These are phyloP conservation scores for Mugil cephalus DNA, from an alignment of 2,113 vertebrate species.

Conservation along the genomic window DNA sequence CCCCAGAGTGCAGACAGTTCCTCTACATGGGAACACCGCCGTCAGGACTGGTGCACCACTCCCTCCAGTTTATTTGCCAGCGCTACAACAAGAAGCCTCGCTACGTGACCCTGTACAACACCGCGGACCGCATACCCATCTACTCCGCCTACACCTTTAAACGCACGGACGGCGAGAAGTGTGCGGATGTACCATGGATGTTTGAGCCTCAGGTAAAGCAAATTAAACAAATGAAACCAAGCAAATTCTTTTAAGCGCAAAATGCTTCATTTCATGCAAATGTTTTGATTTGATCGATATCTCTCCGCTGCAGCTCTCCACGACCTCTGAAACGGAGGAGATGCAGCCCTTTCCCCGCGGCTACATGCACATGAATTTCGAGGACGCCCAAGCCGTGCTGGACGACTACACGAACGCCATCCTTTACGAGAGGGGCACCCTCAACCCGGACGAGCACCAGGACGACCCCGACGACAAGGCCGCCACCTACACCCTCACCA, in stretches of 20 bases:
- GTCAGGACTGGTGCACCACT: conserved; percentile 57
- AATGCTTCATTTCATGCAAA: not conserved
- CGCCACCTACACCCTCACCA: conserved; percentile 83
- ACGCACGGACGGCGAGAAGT: conserved; percentile 71
- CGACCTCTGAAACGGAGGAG: conserved; percentile 63
- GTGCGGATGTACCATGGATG: conserved; percentile 81
- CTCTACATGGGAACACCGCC: conserved; percentile 78
- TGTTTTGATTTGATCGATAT: not conserved
- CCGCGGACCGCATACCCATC: conserved; percentile 67
- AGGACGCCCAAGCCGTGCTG: conserved; percentile 78
- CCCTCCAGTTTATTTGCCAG: conserved; percentile 78
- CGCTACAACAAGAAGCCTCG: conserved; percentile 74
- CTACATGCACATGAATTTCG: conserved; percentile 72
- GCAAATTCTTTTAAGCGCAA: not conserved
- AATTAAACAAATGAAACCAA: too few relatives aligned
- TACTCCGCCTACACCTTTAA: conserved; percentile 84
- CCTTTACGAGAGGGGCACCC: conserved; percentile 70
- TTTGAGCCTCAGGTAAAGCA: conserved; percentile 81
- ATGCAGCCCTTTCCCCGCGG: conserved; percentile 76
- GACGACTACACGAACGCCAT: conserved; percentile 78
- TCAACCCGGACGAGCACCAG: conserved; percentile 81
- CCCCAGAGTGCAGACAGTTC: conserved; percentile 75
- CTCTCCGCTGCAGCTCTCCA: conserved; percentile 71
- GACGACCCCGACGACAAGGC: conserved; percentile 75
- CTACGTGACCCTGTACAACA: conserved; percentile 78